Percentiles rank a stretch among this genome's conserved stretches.
These are phyloP conservation scores for Thalassoma bifasciatum DNA, from an alignment of 2,113 vertebrate genomes.

Conservation along the genomic window DNA sequence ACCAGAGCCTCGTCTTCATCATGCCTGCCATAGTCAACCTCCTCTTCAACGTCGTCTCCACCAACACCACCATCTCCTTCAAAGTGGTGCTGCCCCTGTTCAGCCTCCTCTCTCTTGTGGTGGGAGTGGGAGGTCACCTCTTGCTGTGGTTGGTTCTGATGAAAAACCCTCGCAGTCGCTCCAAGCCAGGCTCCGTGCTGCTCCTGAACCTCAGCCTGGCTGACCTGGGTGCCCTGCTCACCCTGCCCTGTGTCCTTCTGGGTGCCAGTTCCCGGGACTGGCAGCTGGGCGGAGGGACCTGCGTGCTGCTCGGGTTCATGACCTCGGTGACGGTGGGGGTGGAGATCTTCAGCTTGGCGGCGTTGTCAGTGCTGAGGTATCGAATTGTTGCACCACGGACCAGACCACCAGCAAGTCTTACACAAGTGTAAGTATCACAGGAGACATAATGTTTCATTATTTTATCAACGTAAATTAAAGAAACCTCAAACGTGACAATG, in stretches of 20 bases:
- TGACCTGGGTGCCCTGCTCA: constrained; percentile 75
- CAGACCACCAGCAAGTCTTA: constrained; percentile 46
- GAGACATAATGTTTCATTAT: neutral
- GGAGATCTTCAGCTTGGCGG: constrained; percentile 79
- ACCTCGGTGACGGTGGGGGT: constrained; percentile 77
- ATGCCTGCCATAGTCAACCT: constrained; percentile 82
- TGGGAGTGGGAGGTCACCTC: constrained; percentile 76
- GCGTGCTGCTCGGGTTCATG: constrained; percentile 77
- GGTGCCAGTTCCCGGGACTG: constrained; percentile 76
- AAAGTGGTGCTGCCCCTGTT: constrained; percentile 72
- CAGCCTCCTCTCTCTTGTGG: constrained; percentile 76
- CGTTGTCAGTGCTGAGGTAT: constrained; percentile 73
- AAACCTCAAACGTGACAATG: too few relatives aligned
- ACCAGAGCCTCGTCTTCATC: neutral
- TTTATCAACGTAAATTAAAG: too few relatives aligned
- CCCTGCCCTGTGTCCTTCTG: constrained; percentile 77
- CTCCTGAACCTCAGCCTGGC: constrained; percentile 82
- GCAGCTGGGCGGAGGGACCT: constrained; percentile 72
- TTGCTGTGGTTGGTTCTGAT: constrained; percentile 78
- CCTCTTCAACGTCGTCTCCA: constrained; percentile 78
- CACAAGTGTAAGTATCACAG: constrained; percentile 62
- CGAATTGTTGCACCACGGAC: constrained; percentile 62
- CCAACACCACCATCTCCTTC: constrained; percentile 82
- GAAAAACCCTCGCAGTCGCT: constrained; percentile 69
- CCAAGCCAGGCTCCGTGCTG: constrained; percentile 74